These are phyloP conservation scores for Melanotaenia nigrans DNA, from an alignment of 2,797 vertebrate genomes.

Conservation along the genomic window DNA sequence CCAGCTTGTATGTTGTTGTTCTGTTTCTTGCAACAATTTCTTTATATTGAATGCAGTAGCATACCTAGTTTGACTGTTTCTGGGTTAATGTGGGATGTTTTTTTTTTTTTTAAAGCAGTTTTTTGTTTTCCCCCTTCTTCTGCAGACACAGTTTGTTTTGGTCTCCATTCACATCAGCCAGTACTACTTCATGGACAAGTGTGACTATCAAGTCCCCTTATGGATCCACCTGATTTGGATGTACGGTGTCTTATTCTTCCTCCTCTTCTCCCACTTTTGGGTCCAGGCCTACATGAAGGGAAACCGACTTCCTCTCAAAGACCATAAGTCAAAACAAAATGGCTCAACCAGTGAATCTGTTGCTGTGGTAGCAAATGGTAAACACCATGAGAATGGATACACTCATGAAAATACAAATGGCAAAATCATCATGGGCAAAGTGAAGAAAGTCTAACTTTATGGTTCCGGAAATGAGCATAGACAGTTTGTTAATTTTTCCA, in stretches of 20 bases:
- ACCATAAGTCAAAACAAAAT: constrained; percentile 64
- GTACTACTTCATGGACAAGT: constrained; percentile 97
- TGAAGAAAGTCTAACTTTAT: constrained; percentile 88
- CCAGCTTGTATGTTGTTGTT: constrained; percentile 89
- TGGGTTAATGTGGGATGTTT: fast-evolving
- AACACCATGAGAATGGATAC: constrained; percentile 83
- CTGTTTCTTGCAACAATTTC: not conserved
- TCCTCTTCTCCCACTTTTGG: constrained; percentile 98
- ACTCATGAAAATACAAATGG: constrained; percentile 80
- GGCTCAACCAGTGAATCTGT: constrained; percentile 48
- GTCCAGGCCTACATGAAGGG: constrained; percentile 97
- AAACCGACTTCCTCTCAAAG: constrained; percentile 85
- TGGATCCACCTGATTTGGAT: constrained; percentile 98
- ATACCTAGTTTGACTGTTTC: not conserved
- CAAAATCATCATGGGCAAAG: constrained; percentile 83
- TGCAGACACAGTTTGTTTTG: constrained; percentile 92
- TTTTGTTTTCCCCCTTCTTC: constrained; percentile 2
- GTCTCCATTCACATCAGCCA: constrained; percentile 94
- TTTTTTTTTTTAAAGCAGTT: not conserved
- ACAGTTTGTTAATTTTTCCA: not conserved
- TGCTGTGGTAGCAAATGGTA: constrained; percentile 70
- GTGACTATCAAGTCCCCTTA: constrained; percentile 91
- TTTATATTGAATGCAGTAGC: not conserved
- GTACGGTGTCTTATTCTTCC: constrained; percentile 94
- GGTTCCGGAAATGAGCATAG: constrained; percentile 29